Conservation (phyloP, 2,113 vertebrate species). For the Perca fluviatilis region DNA sequence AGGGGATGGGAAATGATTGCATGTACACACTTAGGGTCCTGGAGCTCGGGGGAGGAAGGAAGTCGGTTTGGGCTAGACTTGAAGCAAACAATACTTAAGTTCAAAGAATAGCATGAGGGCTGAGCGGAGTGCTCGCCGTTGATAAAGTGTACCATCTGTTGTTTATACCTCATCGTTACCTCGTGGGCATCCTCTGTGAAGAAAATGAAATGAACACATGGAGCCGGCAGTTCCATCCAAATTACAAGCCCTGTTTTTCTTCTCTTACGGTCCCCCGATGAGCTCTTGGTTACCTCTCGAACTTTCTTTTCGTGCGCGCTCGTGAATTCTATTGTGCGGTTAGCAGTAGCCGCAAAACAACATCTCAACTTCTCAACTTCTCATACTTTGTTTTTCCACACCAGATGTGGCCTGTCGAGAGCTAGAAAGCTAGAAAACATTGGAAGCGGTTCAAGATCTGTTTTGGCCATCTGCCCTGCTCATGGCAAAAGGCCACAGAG, state of each 20-base stretch:
- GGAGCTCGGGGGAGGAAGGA: conserved; percentile 46
- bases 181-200: conserved; percentile 60
- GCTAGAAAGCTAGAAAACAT: not conserved
- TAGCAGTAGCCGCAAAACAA: not conserved
- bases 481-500: conserved; percentile 40
- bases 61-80: conserved; percentile 9
- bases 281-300: conserved; percentile 20
- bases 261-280: conserved; percentile 6
- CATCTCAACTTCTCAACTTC: not conserved
- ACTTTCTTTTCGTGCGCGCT: not conserved
- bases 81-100: conserved; percentile 53
- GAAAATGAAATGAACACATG: conserved; percentile 50
- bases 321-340: conserved; percentile 16
- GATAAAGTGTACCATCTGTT: conserved; percentile 67
- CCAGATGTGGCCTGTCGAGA: conserved; percentile 1
- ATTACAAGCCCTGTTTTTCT: conserved; percentile 26
- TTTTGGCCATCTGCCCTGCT: conserved; percentile 35
- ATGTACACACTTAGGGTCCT: not conserved
- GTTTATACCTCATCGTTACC: conserved; percentile 47
- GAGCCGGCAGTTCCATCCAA: conserved; percentile 21
- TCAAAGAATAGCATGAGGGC: conserved; percentile 32
- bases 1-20: conserved; percentile 17
- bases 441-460: conserved; percentile 18
- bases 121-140: conserved; percentile 12
- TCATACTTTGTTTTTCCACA: not conserved